A percentile compares a stretch with the other conserved stretches of the same genome.
phyloP scores from a whole-genome alignment of 2,797 vertebrate species.

The Huso huso region DNA sequence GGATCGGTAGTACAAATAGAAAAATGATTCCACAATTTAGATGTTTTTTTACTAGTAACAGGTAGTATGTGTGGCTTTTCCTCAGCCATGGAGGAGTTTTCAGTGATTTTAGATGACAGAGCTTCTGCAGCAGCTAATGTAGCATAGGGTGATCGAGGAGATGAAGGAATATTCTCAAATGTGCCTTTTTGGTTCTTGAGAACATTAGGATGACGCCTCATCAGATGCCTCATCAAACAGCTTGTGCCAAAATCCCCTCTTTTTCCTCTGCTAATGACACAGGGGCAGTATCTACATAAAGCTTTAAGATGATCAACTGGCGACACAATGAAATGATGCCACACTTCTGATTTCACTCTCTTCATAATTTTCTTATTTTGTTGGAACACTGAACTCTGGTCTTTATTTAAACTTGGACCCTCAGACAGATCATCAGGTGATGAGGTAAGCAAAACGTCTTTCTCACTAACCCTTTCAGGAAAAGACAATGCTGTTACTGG shows the following conservation, averaged over 20 bases:
- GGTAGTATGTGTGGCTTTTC: conserved; percentile 66
- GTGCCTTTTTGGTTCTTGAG: conserved; percentile 76
- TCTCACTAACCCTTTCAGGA: conserved; percentile 65
- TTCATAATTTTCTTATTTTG: conserved; percentile 92
- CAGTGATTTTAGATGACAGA: conserved; percentile 63
- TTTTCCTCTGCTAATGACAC: conserved; percentile 86
- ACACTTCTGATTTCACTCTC: conserved; percentile 89
- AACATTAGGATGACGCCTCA: conserved; percentile 80
- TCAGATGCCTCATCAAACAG: conserved; percentile 90
- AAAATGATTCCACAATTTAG: conserved; percentile 98
- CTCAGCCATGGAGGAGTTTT: conserved; percentile 48
- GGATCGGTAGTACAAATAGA: conserved; percentile 86
- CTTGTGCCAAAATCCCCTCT: conserved; percentile 90
- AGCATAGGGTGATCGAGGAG: conserved; percentile 69
- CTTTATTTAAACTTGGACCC: conserved; percentile 48
- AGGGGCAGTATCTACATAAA: conserved; percentile 84
- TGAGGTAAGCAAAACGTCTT: conserved; percentile 48
- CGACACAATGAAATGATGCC: conserved; percentile 93
- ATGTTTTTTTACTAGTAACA: conserved; percentile 89
- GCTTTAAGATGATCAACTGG: conserved; percentile 88
- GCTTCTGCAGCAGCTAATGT: conserved; percentile 62
- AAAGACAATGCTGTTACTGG: conserved; percentile 35
- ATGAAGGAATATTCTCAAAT: conserved; percentile 60
- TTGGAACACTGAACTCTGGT: conserved; percentile 73
- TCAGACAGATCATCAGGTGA: conserved; percentile 67